Base-by-base conservation (phyloP, 1,140 invertebrate genomes). In the Tribolium castaneum region DNA sequence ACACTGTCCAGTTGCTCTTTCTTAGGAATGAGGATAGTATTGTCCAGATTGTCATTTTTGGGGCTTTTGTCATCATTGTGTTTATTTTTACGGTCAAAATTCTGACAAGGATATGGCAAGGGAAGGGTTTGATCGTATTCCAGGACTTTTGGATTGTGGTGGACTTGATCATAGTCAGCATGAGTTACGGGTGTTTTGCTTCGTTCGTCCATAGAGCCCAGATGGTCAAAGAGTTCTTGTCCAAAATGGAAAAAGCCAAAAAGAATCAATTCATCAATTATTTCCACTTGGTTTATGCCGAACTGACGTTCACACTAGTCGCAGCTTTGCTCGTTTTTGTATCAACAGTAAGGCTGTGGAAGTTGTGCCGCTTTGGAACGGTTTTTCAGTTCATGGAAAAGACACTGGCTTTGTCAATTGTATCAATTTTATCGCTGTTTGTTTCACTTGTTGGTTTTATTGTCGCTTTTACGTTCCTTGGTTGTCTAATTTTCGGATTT, bases 211-310 rank as follows among this genome's bases (percentile, higher is more conserved):
- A 75, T 12, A 35, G 79, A 13, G 22, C 51, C 35, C 7, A 50
- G 19, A 6, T 62, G 19, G 77, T 80, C 9, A 71, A 59, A 50
- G n/a, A 35, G 5, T 78, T 80, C 22, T 25, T 81, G 12, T 34
- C 22, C 1, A 35, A 34, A 62, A 19, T 83, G 12, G 70, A 82
- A 16, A 30, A 51, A 45, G 66, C 77, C 4, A 82, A 77, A 51
- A 77, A 83, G 50, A 83, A 83, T 54, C 39, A 81, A 54, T 82
- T 82, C 70, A 50, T 83, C 25, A 78, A 79, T 34, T 83, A 83
- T 76, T 83, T 82, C 70, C 30, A 82, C 39, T 39, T 83, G 39
- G 76, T 83, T 75, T 72, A 45, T 6, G 77, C 73, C 0, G 80
- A 82, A 35, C 70, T 59, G 12, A 34, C 59, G 14, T 73, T 83